These are phyloP conservation scores for Martes martes DNA, from an alignment of 2,113 vertebrate species.

Conservation along the genomic window DNA sequence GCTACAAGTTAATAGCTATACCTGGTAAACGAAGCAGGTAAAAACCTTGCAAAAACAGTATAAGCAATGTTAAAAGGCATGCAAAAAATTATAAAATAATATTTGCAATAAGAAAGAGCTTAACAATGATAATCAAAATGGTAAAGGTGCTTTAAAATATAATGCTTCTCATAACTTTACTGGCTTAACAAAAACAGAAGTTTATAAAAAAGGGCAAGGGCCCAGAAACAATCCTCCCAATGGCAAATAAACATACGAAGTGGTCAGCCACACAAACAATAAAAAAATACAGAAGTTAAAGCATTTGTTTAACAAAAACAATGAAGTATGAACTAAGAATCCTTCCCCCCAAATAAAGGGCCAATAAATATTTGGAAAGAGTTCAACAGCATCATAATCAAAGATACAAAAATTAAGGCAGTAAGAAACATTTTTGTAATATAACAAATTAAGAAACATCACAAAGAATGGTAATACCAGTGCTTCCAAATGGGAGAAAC, in stretches of 20 bases:
- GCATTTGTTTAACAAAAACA: neutral
- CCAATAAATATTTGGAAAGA: neutral
- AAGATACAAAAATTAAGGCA: conserved; percentile 14
- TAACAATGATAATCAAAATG: neutral
- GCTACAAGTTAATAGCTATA: neutral
- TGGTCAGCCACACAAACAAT: neutral
- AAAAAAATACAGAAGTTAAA: neutral
- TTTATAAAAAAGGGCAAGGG: neutral
- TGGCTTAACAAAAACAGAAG: neutral
- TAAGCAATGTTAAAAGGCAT: neutral
- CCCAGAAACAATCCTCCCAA: neutral
- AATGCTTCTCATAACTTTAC: neutral
- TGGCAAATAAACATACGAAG: neutral
- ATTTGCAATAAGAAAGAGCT: neutral
- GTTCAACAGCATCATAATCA: neutral
- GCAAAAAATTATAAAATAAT: neutral
- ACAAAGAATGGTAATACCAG: neutral
- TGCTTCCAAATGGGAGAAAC: neutral
- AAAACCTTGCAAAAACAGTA: neutral
- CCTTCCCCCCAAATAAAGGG: neutral
- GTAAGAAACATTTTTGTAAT: neutral
- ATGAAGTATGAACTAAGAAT: neutral
- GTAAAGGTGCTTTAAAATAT: neutral
- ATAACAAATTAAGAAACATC: neutral
- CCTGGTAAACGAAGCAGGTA: neutral